Percentiles rank a stretch among this genome's conserved stretches.
Conservation (phyloP, 2,888 invertebrate genomes). For the Meiosimyza platycephala region DNA sequence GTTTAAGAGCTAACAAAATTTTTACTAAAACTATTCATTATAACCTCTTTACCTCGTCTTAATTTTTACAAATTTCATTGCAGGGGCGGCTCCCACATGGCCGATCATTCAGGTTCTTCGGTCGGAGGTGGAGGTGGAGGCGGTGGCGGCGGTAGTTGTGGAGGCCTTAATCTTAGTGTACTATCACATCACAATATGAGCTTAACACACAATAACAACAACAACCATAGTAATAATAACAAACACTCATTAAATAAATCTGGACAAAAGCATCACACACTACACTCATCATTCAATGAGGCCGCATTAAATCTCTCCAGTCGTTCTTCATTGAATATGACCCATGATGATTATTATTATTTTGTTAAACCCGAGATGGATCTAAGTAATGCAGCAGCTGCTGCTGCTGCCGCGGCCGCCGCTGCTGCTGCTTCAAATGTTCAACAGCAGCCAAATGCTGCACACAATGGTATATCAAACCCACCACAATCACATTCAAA, state of each 20-base stretch:
- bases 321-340: constrained; percentile 53
- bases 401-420: constrained; percentile 31
- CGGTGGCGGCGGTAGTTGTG: not conserved
- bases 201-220: constrained; percentile 48
- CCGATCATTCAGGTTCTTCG: constrained; percentile 48
- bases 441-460: constrained; percentile 32
- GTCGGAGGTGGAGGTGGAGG: not conserved
- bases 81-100: constrained; percentile 61
- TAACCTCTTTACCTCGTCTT: not conserved
- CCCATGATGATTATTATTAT: constrained; percentile 59
- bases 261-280: constrained; percentile 34
- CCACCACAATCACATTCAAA: constrained; percentile 56
- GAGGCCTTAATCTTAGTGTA: constrained; percentile 54
- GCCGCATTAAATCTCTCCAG: constrained; percentile 60
- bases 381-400: constrained; percentile 41
- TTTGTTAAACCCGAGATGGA: constrained; percentile 63
- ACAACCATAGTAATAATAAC: constrained; percentile 48
- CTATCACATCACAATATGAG: constrained; percentile 53
- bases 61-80: constrained; percentile 32
- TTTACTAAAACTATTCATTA: not conserved
- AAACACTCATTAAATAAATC: constrained; percentile 43
- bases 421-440: constrained; percentile 33
- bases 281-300: constrained; percentile 55
- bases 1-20: no score
- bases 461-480: constrained; percentile 39